Evolutionary conservation across 2,113 vertebrate genomes (phyloP), one percentile per base, ranked within the genome.

Genomic region (Lagopus muta): DNA sequence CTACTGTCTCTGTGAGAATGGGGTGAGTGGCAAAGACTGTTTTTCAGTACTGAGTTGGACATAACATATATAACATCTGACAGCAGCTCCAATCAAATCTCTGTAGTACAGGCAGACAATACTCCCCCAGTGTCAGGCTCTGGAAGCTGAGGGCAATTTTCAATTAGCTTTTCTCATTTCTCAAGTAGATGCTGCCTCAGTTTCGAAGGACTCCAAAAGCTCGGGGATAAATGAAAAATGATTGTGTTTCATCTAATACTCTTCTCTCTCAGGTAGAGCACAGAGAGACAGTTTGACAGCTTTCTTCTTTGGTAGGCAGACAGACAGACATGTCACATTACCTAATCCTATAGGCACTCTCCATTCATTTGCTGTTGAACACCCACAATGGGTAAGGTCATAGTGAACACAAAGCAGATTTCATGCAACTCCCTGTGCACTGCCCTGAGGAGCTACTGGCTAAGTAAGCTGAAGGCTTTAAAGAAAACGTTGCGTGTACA

Each of bases 51-150:
- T 2, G 73, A 69, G 36, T 7, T 25, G 91, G 88, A 67, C 82
- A 52, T 96, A 90, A 96, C 70, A 67, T 92, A 86, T 89, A 96
- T 92, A 95, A 94, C 78, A 86, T 94, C 79, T 96, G 97, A 97
- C 96, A 97, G 96, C 87, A 92, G 84, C 73, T 73, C 92, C 82
- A 91, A 28, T 95, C 88, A 93, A 93, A 94, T 32, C 88, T 64
- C 74, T 65, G 0, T 0, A n/a, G 66, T 70, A 77, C 5, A 3
- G 72, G 80, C n/a, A 89, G 65, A 87, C 76, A 92, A 83, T 82
- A 28, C 91, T 87, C 54, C 74, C 92, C 88, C 78, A 43, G 72
- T 19, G 86, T 32, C 16, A 8, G 79, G 54, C 95, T 90, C 80
- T 86, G 48, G 4, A 38, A 25, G 43, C 76, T 24, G 62, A 84